Percentiles rank a stretch among this genome's conserved stretches.
Conservation (phyloP, 1,140 invertebrate species). For the Brachionus manjavacas region DNA sequence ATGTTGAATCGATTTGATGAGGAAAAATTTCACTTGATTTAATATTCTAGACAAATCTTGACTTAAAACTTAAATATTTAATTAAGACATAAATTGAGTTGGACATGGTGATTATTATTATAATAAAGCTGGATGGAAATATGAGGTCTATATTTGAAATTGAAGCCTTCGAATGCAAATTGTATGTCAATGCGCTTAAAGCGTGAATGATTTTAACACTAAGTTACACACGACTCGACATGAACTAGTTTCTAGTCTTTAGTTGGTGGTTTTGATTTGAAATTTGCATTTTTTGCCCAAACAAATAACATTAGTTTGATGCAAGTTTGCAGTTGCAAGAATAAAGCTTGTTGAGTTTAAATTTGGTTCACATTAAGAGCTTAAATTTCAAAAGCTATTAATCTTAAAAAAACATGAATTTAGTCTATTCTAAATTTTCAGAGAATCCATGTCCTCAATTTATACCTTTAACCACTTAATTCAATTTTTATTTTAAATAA, state of each 20-base stretch:
- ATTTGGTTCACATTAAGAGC: not conserved
- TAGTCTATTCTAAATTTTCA: not conserved
- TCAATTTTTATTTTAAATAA: not conserved
- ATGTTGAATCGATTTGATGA: not conserved
- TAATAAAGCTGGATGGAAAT: not conserved
- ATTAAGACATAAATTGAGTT: constrained; percentile 27
- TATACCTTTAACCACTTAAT: not conserved
- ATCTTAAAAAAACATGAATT: not conserved
- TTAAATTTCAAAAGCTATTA: not conserved
- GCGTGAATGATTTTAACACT: constrained; percentile 4
- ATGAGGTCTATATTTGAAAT: not conserved
- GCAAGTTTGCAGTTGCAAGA: not conserved
- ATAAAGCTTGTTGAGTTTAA: not conserved
- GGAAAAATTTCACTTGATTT: not conserved
- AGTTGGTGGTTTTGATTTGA: not conserved
- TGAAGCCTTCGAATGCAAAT: not conserved
- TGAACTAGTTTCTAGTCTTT: not conserved
- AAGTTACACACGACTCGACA: not conserved
- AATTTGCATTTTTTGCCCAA: constrained; percentile 24
- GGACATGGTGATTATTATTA: constrained; percentile 3
- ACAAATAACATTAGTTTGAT: not conserved
- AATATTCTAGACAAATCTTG: not conserved
- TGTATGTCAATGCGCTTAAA: not conserved
- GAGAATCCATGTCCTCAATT: not conserved
- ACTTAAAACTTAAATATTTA: constrained; percentile 11